Conservation (phyloP, 2,113 vertebrate genomes). For the Charadrius vociferus region DNA sequence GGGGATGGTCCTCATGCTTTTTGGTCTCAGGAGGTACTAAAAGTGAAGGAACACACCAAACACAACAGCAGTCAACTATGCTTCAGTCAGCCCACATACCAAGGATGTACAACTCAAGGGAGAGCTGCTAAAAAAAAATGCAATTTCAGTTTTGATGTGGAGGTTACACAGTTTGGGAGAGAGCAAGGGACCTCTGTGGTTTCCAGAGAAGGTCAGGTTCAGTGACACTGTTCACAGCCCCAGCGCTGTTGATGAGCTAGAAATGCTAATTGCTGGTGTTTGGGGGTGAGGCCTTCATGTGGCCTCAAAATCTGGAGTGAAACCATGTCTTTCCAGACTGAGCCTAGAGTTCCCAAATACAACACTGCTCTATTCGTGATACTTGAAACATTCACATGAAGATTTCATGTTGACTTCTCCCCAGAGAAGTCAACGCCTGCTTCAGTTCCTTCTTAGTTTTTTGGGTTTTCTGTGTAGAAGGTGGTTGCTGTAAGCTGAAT, state of each 20-base stretch:
- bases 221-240: not conserved
- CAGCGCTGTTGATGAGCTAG: not conserved
- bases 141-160: not conserved
- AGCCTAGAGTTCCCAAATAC: not conserved
- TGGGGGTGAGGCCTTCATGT: not conserved
- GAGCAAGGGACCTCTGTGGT: not conserved
- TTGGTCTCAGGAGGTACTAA: not conserved
- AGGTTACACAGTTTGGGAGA: not conserved
- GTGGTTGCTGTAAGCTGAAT: not conserved
- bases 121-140: not conserved
- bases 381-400: not conserved
- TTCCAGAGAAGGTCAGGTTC: not conserved
- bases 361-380: rapidly evolving
- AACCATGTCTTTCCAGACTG: not conserved
- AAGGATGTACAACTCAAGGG: not conserved
- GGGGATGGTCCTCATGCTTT: not conserved
- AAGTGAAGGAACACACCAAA: not conserved
- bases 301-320: not conserved
- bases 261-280: not conserved
- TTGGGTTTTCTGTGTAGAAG: not conserved
- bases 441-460: not conserved
- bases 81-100: not conserved
- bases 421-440: not conserved
- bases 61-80: not conserved
- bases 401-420: not conserved